Percentiles rank a stretch among this genome's conserved stretches.
Evolutionary conservation across 2,113 vertebrate species (phyloP).

Genomic region (Amazona vittata): DNA sequence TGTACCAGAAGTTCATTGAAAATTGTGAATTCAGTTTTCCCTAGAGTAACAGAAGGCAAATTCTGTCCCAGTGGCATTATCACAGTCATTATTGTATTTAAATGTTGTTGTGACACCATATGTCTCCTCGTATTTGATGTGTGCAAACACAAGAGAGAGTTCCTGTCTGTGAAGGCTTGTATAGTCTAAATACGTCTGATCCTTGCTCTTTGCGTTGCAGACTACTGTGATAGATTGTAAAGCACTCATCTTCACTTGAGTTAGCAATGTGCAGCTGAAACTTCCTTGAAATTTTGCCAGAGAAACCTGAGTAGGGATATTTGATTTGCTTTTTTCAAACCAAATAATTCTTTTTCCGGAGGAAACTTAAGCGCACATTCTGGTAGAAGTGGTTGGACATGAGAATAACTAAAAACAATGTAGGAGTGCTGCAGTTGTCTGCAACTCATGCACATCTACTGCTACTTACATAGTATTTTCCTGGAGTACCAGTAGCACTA

Average conservation of each 20-base stretch:
- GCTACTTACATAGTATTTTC: not conserved
- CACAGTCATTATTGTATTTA: slow-evolving; percentile 56
- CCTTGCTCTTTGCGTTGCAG: not conserved
- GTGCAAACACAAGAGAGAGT: slow-evolving; percentile 25
- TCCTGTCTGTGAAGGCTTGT: not conserved
- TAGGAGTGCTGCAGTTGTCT: not conserved
- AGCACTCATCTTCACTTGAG: slow-evolving; percentile 1
- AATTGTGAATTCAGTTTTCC: slow-evolving; percentile 27
- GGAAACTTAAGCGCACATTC: rapidly evolving
- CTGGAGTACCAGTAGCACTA: not conserved
- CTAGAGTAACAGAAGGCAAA: slow-evolving; percentile 37
- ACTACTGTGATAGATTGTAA: not conserved
- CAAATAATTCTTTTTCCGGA: not conserved
- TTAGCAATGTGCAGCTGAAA: not conserved
- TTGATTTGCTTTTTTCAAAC: not conserved
- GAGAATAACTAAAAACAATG: not conserved
- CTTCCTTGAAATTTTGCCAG: slow-evolving; percentile 11
- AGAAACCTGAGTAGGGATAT: not conserved
- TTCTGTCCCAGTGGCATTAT: slow-evolving; percentile 49
- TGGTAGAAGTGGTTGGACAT: not conserved
- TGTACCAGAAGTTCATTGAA: not conserved
- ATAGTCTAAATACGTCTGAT: not conserved
- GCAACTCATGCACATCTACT: not conserved
- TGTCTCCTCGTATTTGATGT: slow-evolving; percentile 16
- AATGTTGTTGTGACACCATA: slow-evolving; percentile 55